Evolutionary conservation across 2,888 invertebrate genomes (phyloP), one percentile per base, ranked within the genome.

Genomic region (Lepidocyrtinus sp.): DNA sequence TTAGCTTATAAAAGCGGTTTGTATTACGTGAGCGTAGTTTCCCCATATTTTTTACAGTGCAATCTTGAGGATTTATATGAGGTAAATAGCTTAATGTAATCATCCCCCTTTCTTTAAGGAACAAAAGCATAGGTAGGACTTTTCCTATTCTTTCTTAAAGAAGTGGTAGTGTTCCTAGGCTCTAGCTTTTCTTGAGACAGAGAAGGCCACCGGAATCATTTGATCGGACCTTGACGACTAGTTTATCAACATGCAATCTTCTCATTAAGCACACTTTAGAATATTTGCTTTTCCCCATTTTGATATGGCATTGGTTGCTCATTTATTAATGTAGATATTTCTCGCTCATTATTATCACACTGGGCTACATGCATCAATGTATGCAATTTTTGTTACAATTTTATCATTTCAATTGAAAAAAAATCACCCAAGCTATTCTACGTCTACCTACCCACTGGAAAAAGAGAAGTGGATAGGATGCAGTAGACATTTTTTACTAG

Each of bases 171-270:
- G 2, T 36, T 36, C 36, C n/a, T 12, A 36, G 36, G 5, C 5
- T 36, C 12, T 9, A 9, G 36, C 36, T 36, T n/a, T n/a, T 36
- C 55, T 77, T 69, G 72, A 78, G 75, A 75, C 75, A 69, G 45
- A 75, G 83, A 83, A 86, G 86, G 86, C 86, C 85, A 85, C 81
- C 76, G 80, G 79, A 82, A 83, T 83, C 82, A 82, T 82, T 80
- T 82, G 69, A 81, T 73, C 81, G 80, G 87, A 87, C 87, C 87
- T 87, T 87, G 87, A 85, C 63, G 82, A 82, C 83, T 82, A 71
- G 74, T 75, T 84, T 84, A 85, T 86, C 85, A 85, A 85, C 87
- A 87, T 85, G 87, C 87, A 82, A 87, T 85, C 84, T 75, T 71
- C 87, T 86, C 86, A 87, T 87, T 86, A 82, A 85, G 86, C 81